phyloP scores from a whole-genome alignment of 2,797 vertebrate species.

The Pangasius mekongensis region DNA sequence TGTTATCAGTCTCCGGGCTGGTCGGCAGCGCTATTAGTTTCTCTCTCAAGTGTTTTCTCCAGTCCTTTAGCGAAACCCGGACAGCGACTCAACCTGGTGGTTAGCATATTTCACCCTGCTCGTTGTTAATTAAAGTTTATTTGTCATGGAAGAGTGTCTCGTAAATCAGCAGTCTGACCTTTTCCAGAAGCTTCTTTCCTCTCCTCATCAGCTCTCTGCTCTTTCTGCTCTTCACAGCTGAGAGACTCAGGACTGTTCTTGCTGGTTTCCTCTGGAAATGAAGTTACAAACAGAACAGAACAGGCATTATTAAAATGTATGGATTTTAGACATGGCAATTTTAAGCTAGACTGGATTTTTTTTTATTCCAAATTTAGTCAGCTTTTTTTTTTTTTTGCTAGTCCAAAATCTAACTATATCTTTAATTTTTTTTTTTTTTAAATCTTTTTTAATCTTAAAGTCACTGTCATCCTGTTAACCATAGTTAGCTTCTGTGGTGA shows the following conservation, averaged over 20 bases:
- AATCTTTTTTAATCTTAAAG: no score
- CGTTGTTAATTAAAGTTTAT: background rate
- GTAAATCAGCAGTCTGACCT: conserved; percentile 45
- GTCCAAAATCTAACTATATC: no score
- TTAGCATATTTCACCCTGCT: background rate
- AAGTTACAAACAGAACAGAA: background rate
- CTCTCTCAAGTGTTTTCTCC: background rate
- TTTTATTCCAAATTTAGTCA: no score
- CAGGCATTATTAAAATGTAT: background rate
- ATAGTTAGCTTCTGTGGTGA: no score
- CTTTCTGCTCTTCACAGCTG: background rate
- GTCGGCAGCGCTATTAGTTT: background rate
- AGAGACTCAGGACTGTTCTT: background rate
- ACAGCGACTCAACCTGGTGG: background rate
- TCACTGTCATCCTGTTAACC: no score
- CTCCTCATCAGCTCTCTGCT: conserved; percentile 16
- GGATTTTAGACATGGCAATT: background rate
- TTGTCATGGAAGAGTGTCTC: no score
- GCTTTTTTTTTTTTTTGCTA: no score
- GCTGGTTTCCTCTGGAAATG: background rate
- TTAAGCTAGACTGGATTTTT: background rate
- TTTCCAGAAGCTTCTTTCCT: conserved; percentile 28
- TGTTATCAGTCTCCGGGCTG: background rate
- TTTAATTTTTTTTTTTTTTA: no score
- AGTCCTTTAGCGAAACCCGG: background rate